Base-by-base conservation (phyloP, 2,888 invertebrate genomes). In the Mellilla xanthometata region DNA sequence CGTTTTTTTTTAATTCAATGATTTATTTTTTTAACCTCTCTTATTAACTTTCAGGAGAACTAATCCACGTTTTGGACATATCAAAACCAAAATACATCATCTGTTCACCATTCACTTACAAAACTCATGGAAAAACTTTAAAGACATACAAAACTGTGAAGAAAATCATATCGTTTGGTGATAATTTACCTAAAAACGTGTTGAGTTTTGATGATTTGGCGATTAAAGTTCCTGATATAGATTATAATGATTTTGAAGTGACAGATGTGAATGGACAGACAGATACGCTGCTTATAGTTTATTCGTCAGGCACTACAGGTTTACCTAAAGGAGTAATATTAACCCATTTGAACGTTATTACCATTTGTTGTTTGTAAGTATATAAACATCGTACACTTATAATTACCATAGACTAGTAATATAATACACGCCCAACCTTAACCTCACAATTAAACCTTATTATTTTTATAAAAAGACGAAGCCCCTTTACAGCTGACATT, bases 301-400 rank as follows among this genome's bases (percentile, higher is more conserved):
- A 84, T 44, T 87, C 87, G 0, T 87, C 86, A 1, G 87, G 87
- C 0, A 87, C 87, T 0, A 86, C 86, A 0, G 86, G 87, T 0
- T 5, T 86, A 33, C 79, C 85, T 0, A 87, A 87, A 53, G 87
- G 85, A 2, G 87, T 86, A 0, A 72, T 81, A 73, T 15, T 76
- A 10, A 74, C 84, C 0, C 86, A 87, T 54, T 39, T 71, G 0
- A 85, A 81, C 55, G 54, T 76, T 0, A 42, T 85, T 0, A 39
- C 62, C 26, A 51, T 60, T 0, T 60, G 70, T 56, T 48, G 39
- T 24, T 7, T 70, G 82, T 82, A 64, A 68, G 83, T 81, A 52
- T 41, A 10, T 19, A 15, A 1, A 13, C 1, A 4, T 3, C 5
- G 6, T 12, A 5, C 12, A 30, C 8, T 23, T n/a, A n/a, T n/a